phyloP scores from a whole-genome alignment of 1,140 invertebrate species.

The Papilio polytes region DNA sequence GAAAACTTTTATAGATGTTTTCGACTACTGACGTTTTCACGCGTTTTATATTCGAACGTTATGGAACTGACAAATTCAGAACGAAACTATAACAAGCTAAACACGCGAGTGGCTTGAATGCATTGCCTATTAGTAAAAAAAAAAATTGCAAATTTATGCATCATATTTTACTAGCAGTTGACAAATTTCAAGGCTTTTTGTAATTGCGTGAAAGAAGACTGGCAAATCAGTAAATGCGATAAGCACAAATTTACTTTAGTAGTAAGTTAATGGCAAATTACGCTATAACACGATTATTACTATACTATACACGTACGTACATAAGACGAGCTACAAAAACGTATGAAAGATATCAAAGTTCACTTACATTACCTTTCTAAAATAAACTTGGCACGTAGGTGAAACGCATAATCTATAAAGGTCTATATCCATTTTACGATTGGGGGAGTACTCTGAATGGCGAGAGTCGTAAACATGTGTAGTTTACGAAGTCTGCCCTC shows the following conservation, averaged over 20 bases:
- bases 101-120: not conserved
- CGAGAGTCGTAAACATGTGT: conserved; percentile 48
- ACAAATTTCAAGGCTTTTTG: not conserved
- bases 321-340: not conserved
- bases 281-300: not conserved
- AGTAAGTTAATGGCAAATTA: not conserved
- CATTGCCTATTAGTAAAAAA: not conserved
- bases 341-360: conserved; percentile 4
- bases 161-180: not conserved
- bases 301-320: not conserved
- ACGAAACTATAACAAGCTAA: not conserved
- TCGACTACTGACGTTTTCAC: not conserved
- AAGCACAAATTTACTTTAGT: not conserved
- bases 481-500: conserved; percentile 46
- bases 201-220: not conserved
- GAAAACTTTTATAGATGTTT: conserved; percentile 16
- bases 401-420: conserved; percentile 50
- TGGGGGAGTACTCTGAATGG: conserved; percentile 41
- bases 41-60: not conserved
- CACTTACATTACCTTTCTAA: conserved; percentile 34
- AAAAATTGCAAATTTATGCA: not conserved
- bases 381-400: conserved; percentile 45
- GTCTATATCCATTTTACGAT: conserved; percentile 52
- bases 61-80: conserved; percentile 10
- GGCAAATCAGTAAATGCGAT: no score